Conservation (phyloP, 1,140 invertebrate genomes). For the Drosophila insularis region DNA sequence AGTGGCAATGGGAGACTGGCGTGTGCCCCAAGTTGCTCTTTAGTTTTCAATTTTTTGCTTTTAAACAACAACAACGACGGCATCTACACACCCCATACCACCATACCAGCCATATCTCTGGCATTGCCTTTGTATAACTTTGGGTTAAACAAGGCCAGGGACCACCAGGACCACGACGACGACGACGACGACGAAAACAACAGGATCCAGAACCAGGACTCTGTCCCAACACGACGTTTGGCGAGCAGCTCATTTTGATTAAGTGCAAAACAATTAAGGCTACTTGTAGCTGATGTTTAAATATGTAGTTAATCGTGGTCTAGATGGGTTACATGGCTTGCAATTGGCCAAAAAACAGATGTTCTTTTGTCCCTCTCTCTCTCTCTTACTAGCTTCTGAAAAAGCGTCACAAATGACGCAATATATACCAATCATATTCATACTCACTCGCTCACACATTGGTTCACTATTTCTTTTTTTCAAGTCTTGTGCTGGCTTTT, state of each 20-base stretch:
- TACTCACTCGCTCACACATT: slow-evolving; percentile 4
- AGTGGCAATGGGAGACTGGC: slow-evolving; percentile 41
- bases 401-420: slow-evolving; percentile 50
- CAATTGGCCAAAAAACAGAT: slow-evolving; percentile 58
- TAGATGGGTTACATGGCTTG: slow-evolving; percentile 5
- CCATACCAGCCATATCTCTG: slow-evolving; percentile 55
- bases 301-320: slow-evolving; percentile 73
- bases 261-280: slow-evolving; percentile 79
- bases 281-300: slow-evolving; percentile 60
- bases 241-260: slow-evolving; percentile 73
- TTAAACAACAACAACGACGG: slow-evolving; percentile 40
- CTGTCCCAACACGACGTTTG: slow-evolving; percentile 22
- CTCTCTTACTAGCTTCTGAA: neutral
- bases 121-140: slow-evolving; percentile 69
- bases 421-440: neutral
- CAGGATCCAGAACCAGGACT: slow-evolving; percentile 13
- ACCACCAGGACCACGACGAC: neutral
- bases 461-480: neutral
- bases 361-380: slow-evolving; percentile 17
- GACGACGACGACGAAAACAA: neutral
- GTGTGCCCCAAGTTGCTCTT: slow-evolving; percentile 79
- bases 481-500: neutral
- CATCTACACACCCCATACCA: slow-evolving; percentile 34
- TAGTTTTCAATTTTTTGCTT: slow-evolving; percentile 80
- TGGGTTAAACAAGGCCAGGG: slow-evolving; percentile 42